Conservation (phyloP, 2,797 vertebrate species). For the Crax fasciolata region DNA sequence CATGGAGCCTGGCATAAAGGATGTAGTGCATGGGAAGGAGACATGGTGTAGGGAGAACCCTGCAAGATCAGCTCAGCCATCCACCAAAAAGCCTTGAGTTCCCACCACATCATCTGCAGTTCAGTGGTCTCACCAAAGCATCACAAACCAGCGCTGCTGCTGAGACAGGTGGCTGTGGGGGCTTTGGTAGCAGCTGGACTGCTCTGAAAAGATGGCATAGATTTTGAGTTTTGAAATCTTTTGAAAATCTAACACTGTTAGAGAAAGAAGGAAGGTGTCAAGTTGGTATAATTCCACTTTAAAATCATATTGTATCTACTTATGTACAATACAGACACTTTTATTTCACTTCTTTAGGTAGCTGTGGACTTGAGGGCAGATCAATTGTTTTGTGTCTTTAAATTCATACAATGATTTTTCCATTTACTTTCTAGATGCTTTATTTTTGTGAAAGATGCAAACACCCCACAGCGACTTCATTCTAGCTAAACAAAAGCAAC, state of each 20-base stretch:
- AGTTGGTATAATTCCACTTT: not conserved
- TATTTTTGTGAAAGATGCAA: not conserved
- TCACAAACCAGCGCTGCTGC: not conserved
- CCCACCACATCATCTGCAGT: not conserved
- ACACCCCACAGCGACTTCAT: not conserved
- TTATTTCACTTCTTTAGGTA: constrained; percentile 11
- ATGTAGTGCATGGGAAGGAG: not conserved
- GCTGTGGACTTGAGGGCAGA: constrained; percentile 9
- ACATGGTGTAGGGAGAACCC: not conserved
- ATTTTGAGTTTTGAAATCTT: not conserved
- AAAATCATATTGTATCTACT: not conserved
- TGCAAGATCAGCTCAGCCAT: not conserved
- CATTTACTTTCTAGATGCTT: not conserved
- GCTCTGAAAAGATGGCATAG: not conserved
- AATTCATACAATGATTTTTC: not conserved
- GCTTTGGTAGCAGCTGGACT: not conserved
- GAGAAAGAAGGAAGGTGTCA: not conserved
- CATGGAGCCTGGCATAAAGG: not conserved
- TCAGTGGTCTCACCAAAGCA: not conserved
- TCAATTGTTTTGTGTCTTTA: constrained; percentile 19
- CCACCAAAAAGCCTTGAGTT: not conserved
- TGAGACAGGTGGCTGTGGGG: not conserved
- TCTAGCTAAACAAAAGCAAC: constrained; percentile 1
- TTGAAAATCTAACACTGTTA: constrained; percentile 3
- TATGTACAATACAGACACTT: not conserved